Conservation (phyloP, 2,888 invertebrate genomes). For the Oeneis ivallda region DNA sequence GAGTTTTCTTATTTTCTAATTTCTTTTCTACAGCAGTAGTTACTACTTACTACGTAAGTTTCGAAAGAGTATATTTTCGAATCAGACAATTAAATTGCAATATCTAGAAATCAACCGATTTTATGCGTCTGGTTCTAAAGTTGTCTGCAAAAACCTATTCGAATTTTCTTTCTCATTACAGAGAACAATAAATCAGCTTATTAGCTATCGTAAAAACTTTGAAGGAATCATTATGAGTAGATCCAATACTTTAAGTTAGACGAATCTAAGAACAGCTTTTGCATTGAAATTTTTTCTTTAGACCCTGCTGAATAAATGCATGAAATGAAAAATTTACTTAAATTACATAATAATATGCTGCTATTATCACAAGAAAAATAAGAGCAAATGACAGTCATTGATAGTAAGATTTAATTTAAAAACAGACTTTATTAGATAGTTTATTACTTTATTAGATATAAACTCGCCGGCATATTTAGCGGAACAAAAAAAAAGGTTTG, state of each 20-base stretch:
- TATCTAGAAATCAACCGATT: slow-evolving; percentile 8
- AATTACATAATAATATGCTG: too few relatives aligned
- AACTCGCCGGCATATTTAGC: too few relatives aligned
- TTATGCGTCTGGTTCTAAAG: slow-evolving; percentile 17
- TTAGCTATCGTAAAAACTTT: slow-evolving; percentile 12
- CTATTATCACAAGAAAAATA: too few relatives aligned
- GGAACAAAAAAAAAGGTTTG: too few relatives aligned
- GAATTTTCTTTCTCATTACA: neutral
- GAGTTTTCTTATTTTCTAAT: too few relatives aligned
- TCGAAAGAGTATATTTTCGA: neutral
- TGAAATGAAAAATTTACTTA: too few relatives aligned
- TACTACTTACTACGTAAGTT: neutral
- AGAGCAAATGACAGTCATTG: too few relatives aligned
- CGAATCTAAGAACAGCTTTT: neutral
- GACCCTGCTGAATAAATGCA: neutral
- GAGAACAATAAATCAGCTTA: slow-evolving; percentile 6
- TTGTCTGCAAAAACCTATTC: slow-evolving; percentile 1
- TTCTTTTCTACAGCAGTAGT: too few relatives aligned
- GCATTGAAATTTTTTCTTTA: neutral
- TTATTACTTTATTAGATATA: too few relatives aligned
- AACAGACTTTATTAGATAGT: too few relatives aligned
- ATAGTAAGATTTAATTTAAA: too few relatives aligned
- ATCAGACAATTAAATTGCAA: neutral
- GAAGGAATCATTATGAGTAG: neutral
- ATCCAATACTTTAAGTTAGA: neutral